Percentiles rank a stretch among this genome's conserved stretches.
phyloP scores from a whole-genome alignment of 2,888 invertebrate genomes.

The Parnassius smintheus region DNA sequence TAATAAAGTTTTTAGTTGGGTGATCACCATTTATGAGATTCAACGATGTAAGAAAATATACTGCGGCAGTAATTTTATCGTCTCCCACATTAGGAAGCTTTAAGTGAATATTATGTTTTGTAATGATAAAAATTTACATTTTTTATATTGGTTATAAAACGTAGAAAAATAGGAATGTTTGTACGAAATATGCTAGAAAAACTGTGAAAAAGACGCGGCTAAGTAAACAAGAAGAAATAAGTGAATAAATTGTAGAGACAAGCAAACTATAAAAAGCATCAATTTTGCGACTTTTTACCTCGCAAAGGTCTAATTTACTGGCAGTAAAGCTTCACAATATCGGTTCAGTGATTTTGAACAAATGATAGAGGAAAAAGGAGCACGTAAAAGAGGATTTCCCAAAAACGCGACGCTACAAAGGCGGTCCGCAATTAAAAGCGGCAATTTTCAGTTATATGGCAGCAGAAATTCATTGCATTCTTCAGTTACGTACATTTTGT shows the following conservation, averaged over 20 bases:
- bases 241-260: neutral
- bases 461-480: conserved; percentile 16
- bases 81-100: no score
- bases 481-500: conserved; percentile 15
- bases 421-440: conserved; percentile 20
- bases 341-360: conserved; percentile 21
- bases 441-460: conserved; percentile 13
- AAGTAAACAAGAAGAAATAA: neutral
- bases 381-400: conserved; percentile 10
- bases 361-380: conserved; percentile 15
- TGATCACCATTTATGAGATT: conserved; percentile 11
- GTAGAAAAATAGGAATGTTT: no score
- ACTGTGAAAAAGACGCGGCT: no score
- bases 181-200: no score
- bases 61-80: no score
- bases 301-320: conserved; percentile 2
- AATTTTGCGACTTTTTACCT: neutral
- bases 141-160: no score
- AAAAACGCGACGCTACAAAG: conserved; percentile 17
- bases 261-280: neutral
- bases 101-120: no score
- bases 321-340: conserved; percentile 7
- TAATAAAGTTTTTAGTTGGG: conserved; percentile 21
- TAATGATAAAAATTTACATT: no score
- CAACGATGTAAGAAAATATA: conserved; percentile 2